Conservation (phyloP, 2,888 invertebrate genomes). For the Cacoxenus indagator region DNA sequence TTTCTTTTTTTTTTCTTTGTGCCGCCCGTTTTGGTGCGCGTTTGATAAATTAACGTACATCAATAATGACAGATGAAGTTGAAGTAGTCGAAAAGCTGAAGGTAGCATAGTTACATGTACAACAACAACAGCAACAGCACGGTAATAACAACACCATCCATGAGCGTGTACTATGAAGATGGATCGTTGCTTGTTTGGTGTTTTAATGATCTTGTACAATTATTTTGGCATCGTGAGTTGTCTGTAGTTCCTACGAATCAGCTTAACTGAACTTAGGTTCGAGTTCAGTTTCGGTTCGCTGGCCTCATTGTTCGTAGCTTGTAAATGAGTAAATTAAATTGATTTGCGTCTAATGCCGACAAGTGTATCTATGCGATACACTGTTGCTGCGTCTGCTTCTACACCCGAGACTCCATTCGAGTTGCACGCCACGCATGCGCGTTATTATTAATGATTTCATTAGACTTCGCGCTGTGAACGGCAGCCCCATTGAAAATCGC, state of each 20-base stretch:
- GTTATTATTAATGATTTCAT: constrained; percentile 60
- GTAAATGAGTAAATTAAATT: constrained; percentile 65
- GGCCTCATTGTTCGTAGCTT: constrained; percentile 39
- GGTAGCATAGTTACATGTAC: constrained; percentile 4
- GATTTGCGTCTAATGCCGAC: constrained; percentile 65
- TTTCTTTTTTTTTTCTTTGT: not conserved
- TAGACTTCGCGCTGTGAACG: constrained; percentile 50
- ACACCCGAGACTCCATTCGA: not conserved
- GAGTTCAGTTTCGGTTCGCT: not conserved
- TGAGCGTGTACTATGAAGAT: constrained; percentile 35
- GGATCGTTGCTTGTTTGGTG: constrained; percentile 28
- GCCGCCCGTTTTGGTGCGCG: not conserved
- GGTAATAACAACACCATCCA: constrained; percentile 3
- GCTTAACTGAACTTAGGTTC: constrained; percentile 29
- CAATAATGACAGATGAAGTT: constrained; percentile 34
- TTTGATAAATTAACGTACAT: constrained; percentile 44
- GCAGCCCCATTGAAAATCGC: constrained; percentile 21
- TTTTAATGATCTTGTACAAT: constrained; percentile 60
- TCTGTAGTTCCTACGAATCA: too few relatives aligned
- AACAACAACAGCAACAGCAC: constrained; percentile 6
- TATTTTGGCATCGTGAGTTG: constrained; percentile 45
- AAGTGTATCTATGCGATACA: constrained; percentile 47
- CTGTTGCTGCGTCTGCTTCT: not conserved
- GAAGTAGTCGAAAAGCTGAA: not conserved
- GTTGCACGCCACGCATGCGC: constrained; percentile 26